phyloP scores from a whole-genome alignment of 2,888 invertebrate genomes.

The Chymomyza amoena region DNA sequence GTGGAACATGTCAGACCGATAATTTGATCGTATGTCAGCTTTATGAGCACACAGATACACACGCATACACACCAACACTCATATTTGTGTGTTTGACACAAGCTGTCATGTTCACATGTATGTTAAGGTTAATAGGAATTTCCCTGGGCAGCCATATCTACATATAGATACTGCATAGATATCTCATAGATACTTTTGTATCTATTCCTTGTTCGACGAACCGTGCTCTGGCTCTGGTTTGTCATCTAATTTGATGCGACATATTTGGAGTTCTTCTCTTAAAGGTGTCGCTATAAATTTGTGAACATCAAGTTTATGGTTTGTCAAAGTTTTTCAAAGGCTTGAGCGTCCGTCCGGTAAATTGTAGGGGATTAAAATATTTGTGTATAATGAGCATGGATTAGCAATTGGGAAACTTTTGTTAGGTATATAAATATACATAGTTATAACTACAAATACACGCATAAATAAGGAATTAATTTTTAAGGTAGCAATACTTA shows the following conservation, averaged over 20 bases:
- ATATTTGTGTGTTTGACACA: constrained; percentile 26
- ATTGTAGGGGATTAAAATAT: not conserved
- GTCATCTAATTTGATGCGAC: constrained; percentile 18
- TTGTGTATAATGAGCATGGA: not conserved
- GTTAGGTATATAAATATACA: too few relatives aligned
- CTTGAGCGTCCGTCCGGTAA: not conserved
- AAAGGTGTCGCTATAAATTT: constrained; percentile 11
- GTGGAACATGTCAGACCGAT: constrained; percentile 45
- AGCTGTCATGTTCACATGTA: constrained; percentile 36
- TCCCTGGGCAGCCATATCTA: constrained; percentile 5
- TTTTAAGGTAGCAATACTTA: not conserved
- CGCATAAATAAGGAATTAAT: not conserved
- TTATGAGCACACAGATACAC: constrained; percentile 29
- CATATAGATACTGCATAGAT: not conserved
- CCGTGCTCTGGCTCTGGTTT: not conserved
- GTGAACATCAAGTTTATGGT: constrained; percentile 2
- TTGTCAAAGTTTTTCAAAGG: constrained; percentile 3
- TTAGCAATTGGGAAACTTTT: not conserved
- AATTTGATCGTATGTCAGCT: constrained; percentile 58
- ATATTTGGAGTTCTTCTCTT: constrained; percentile 29
- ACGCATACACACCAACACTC: not conserved
- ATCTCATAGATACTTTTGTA: not conserved
- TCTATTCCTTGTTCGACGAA: not conserved
- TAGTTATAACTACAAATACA: not conserved
- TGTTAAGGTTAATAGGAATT: constrained; percentile 62